phyloP scores from a whole-genome alignment of 2,888 invertebrate species.

The Sphaerophoria rueppellii region DNA sequence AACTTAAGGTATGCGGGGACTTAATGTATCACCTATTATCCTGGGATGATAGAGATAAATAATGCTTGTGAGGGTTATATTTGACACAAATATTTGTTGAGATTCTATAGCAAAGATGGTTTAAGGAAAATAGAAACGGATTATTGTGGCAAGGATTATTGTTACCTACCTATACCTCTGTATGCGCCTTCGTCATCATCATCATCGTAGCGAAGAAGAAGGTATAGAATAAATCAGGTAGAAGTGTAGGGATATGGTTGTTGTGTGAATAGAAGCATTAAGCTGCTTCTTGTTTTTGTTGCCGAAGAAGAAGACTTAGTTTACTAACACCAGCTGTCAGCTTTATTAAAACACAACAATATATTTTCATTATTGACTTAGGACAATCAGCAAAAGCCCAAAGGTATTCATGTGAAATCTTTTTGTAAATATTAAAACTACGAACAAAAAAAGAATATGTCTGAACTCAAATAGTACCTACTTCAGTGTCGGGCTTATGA shows the following conservation, averaged over 20 bases:
- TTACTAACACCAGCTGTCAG: conserved; percentile 7
- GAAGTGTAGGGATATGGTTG: conserved; percentile 2
- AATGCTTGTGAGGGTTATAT: conserved; percentile 54
- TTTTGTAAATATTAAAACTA: not conserved
- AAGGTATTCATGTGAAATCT: not conserved
- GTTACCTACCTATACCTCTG: not conserved
- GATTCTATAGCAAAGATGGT: conserved; percentile 35
- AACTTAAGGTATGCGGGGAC: conserved; percentile 12
- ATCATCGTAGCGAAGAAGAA: not conserved
- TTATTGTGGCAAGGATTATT: conserved; percentile 41
- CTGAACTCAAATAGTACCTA: not conserved
- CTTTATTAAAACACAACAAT: conserved; percentile 15
- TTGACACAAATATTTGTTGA: conserved; percentile 60
- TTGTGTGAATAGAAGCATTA: conserved; percentile 4
- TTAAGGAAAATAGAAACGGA: conserved; percentile 24
- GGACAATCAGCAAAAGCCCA: not conserved
- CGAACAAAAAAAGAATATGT: not conserved
- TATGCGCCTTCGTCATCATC: not conserved
- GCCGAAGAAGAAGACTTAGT: not conserved
- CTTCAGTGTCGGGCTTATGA: no score
- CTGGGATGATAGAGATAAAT: conserved; percentile 57
- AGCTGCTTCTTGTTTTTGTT: conserved; percentile 3
- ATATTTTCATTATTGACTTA: conserved; percentile 9
- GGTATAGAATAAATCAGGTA: not conserved
- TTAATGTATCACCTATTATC: conserved; percentile 64